phyloP scores from a whole-genome alignment of 2,888 invertebrate genomes.

The Biston stratarius region DNA sequence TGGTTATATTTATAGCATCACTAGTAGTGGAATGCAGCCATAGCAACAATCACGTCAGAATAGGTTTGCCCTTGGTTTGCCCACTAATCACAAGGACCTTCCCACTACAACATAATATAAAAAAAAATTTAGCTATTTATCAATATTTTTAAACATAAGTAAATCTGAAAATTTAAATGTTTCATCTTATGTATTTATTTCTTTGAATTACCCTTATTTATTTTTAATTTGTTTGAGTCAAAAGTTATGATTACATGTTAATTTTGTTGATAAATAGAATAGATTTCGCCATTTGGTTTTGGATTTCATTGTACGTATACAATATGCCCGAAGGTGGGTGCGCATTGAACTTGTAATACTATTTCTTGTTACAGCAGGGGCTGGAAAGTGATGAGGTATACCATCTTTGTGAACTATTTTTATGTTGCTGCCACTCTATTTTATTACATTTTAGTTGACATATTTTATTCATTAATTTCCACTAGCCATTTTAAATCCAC shows the following conservation, averaged over 20 bases:
- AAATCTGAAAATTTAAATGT: conserved; percentile 28
- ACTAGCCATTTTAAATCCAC: conserved; percentile 82
- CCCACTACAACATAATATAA: conserved; percentile 16
- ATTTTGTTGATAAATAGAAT: conserved; percentile 47
- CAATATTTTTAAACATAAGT: conserved; percentile 33
- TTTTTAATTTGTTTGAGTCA: conserved; percentile 40
- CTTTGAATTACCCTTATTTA: conserved; percentile 40
- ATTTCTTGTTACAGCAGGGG: conserved; percentile 94
- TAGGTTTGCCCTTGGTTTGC: conserved; percentile 53
- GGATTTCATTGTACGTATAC: conserved; percentile 66
- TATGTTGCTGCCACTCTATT: conserved; percentile 85
- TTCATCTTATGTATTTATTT: conserved; percentile 57
- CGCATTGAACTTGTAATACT: conserved; percentile 86
- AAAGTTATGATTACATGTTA: conserved; percentile 34
- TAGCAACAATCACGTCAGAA: conserved; percentile 67
- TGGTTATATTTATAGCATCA: conserved; percentile 68
- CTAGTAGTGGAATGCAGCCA: conserved; percentile 79
- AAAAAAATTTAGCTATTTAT: conserved; percentile 29
- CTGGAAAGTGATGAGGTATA: conserved; percentile 97
- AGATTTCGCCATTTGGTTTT: conserved; percentile 59
- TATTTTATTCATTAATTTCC: conserved; percentile 81
- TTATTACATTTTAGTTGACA: conserved; percentile 82
- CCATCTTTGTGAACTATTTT: conserved; percentile 86
- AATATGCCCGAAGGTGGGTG: conserved; percentile 84
- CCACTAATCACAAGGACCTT: conserved; percentile 31